phyloP scores from a whole-genome alignment of 2,888 invertebrate genomes.

The Salticus scenicus region DNA sequence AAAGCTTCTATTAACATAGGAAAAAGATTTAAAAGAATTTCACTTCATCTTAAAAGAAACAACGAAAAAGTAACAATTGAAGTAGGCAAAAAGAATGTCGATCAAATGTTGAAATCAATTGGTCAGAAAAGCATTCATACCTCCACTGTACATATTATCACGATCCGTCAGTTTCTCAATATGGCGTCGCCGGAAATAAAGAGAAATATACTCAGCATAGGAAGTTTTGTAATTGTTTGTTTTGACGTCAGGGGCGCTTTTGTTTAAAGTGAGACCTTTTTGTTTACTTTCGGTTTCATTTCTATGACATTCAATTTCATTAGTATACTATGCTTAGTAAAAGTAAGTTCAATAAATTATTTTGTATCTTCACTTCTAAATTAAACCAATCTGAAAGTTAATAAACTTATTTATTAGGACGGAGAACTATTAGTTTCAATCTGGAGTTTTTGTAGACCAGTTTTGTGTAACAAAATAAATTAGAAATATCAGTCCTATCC shows the following conservation, averaged over 20 bases:
- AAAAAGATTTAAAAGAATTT: neutral
- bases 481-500: no score
- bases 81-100: neutral
- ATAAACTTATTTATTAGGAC: no score
- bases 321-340: no score
- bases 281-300: neutral
- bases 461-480: no score
- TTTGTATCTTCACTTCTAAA: no score
- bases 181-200: slow-evolving; percentile 66
- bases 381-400: no score
- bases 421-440: no score
- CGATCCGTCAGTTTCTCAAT: slow-evolving; percentile 49
- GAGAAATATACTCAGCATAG: neutral
- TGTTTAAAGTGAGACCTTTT: neutral
- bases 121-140: neutral
- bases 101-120: neutral
- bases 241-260: neutral
- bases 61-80: neutral
- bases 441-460: no score
- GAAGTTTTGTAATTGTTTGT: neutral
- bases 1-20: neutral
- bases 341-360: no score
- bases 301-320: no score
- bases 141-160: slow-evolving; percentile 14
- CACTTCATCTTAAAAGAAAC: neutral